These are phyloP conservation scores for Trachelus troglodyta DNA, from an alignment of 2,888 invertebrate genomes.

Conservation along the genomic window DNA sequence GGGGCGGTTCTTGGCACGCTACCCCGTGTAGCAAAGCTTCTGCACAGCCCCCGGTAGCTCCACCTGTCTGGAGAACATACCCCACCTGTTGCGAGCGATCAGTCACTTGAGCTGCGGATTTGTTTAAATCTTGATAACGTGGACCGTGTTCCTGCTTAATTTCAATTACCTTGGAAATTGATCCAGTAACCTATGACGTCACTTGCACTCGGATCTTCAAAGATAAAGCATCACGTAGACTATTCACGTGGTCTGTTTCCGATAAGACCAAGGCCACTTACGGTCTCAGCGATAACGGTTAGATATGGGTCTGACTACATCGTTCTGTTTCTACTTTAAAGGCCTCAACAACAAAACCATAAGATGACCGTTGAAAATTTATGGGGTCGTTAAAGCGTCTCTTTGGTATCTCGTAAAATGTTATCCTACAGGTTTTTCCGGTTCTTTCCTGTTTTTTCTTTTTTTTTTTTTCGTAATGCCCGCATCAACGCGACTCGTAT, in stretches of 20 bases:
- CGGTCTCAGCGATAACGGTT: too few species aligned
- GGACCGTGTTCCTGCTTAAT: conserved; percentile 45
- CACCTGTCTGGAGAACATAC: conserved; percentile 56
- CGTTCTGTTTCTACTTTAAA: too few species aligned
- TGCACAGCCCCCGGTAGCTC: conserved; percentile 36
- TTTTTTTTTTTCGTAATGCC: conserved; percentile 50
- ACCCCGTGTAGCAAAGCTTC: conserved; percentile 40
- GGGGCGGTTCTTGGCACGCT: conserved; percentile 60
- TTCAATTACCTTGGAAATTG: conserved; percentile 35
- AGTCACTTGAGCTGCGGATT: conserved; percentile 57
- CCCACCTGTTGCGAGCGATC: conserved; percentile 62
- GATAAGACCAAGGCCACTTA: too few species aligned
- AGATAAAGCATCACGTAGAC: too few species aligned
- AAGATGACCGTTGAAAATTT: conserved; percentile 61
- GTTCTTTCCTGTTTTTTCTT: too few species aligned
- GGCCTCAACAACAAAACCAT: neutral
- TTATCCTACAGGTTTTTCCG: conserved; percentile 28
- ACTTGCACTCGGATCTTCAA: too few species aligned
- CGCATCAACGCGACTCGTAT: conserved; percentile 48
- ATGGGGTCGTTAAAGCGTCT: conserved; percentile 57
- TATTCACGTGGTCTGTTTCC: too few species aligned
- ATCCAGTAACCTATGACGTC: too few species aligned
- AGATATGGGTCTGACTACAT: too few species aligned
- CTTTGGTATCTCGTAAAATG: conserved; percentile 48
- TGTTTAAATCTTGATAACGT: conserved; percentile 60